Conservation (phyloP, 2,113 vertebrate species). For the Mungos mungo region DNA sequence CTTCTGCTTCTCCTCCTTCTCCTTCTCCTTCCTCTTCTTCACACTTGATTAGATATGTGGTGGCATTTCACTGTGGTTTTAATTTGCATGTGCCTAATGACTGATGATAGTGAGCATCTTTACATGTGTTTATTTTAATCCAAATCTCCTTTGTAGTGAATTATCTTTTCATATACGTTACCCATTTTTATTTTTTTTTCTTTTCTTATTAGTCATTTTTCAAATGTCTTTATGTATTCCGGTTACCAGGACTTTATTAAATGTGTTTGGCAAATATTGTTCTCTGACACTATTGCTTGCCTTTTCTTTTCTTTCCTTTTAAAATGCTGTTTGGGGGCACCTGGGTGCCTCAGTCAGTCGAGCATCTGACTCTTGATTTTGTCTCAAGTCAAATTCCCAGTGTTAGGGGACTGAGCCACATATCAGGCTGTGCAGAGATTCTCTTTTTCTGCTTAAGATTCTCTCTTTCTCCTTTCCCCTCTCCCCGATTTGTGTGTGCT, state of each 20-base stretch:
- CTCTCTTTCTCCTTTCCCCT: no score
- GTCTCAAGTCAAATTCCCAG: no score
- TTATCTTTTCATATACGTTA: background rate
- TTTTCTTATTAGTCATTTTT: background rate
- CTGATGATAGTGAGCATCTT: background rate
- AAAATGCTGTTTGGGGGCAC: background rate
- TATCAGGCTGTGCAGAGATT: no score
- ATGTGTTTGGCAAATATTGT: background rate
- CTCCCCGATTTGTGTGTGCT: no score
- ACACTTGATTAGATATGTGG: background rate
- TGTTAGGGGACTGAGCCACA: no score
- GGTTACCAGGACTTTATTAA: background rate
- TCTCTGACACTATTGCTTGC: background rate
- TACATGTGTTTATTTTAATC: background rate
- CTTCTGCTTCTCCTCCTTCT: no score
- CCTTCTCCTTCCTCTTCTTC: background rate
- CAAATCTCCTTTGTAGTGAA: background rate
- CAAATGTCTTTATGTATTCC: background rate
- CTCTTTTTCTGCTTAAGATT: no score
- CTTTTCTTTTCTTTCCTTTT: background rate
- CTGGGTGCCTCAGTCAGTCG: no score
- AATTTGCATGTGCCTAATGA: background rate
- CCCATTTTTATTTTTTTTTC: background rate
- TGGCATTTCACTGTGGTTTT: background rate
- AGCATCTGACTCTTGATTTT: no score